Base-by-base conservation (phyloP, 2,888 invertebrate species). In the Theretra japonica region DNA sequence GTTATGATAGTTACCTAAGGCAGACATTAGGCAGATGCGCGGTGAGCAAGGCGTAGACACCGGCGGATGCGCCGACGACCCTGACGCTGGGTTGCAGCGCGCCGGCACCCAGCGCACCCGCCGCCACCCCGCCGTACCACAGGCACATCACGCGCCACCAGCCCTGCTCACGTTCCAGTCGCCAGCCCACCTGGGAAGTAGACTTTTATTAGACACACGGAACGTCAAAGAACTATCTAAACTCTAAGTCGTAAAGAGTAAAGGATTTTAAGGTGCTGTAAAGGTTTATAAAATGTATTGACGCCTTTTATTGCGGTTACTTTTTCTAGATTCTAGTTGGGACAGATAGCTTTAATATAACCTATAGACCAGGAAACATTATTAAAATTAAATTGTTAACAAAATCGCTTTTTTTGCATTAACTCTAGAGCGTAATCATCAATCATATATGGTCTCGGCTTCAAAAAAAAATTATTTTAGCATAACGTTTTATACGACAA, bases 21-120 rank as follows among this genome's bases (percentile, higher is more conserved):
- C 97, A 94, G 76, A 98, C 96, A 90, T 98, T 97, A 69, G 98
- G 96, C 72, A 98, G 93, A 88, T 98, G 98, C 75, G 98, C 97
- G 70, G 97, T 97, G 75, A 98, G 95, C 77, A 99, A 92, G 30
- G 98, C 97, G 89, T 98, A 99, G 72, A 98, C 98, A 8, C 98
- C 98, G 1, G 98, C 98, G 0, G 98, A 98, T 56, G 98, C 97
- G 25, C 99, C 99, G 68, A 98, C 96, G 79, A 99, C 95, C 82
- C 96, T 96, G 74, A 97, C 96, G 74, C 94, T 93, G 33, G 97
- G 97, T 87, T 97, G 97, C 83, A 97, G 94, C 72, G 96, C 96
- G 33, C 96, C 96, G 1, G 97, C 97, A 62, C 97, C 97, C 74
- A 98, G 91, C 50, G 97, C 96, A 76, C 97, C 97, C 69, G 96